These are phyloP conservation scores for Enteromius thamalakanensis DNA, from an alignment of 2,797 vertebrate species.

Conservation along the genomic window DNA sequence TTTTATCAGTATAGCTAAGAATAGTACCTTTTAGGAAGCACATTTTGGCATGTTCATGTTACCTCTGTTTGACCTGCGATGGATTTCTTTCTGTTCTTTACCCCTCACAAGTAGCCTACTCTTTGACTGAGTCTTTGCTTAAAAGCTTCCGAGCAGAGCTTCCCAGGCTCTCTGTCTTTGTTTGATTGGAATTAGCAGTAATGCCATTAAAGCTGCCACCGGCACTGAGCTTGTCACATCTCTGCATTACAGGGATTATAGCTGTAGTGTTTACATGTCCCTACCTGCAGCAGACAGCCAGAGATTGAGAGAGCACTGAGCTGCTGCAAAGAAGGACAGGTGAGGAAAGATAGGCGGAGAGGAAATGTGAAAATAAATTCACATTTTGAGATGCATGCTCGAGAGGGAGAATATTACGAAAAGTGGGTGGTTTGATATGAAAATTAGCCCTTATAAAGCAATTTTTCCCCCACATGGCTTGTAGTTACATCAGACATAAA, in stretches of 20 bases:
- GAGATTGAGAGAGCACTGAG: neutral
- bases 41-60: constrained; percentile 16
- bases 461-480: neutral
- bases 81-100: constrained; percentile 14
- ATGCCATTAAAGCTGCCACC: constrained; percentile 76
- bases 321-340: constrained; percentile 30
- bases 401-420: neutral
- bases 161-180: constrained; percentile 51
- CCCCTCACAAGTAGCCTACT: constrained; percentile 9
- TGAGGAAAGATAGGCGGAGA: constrained; percentile 9
- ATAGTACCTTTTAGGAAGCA: constrained; percentile 1
- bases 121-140: constrained; percentile 42
- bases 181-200: constrained; percentile 73
- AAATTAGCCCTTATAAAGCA: neutral
- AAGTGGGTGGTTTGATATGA: neutral
- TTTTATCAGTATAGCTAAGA: neutral
- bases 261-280: constrained; percentile 45
- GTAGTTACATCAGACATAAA: constrained; percentile 18
- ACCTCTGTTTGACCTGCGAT: constrained; percentile 36
- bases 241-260: constrained; percentile 56
- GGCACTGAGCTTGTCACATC: constrained; percentile 43
- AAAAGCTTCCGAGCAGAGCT: constrained; percentile 33
- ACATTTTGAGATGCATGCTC: neutral
- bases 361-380: neutral
- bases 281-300: constrained; percentile 46